Evolutionary conservation across 1,140 invertebrate genomes (phyloP).

Genomic region (Drosophila guanche): DNA sequence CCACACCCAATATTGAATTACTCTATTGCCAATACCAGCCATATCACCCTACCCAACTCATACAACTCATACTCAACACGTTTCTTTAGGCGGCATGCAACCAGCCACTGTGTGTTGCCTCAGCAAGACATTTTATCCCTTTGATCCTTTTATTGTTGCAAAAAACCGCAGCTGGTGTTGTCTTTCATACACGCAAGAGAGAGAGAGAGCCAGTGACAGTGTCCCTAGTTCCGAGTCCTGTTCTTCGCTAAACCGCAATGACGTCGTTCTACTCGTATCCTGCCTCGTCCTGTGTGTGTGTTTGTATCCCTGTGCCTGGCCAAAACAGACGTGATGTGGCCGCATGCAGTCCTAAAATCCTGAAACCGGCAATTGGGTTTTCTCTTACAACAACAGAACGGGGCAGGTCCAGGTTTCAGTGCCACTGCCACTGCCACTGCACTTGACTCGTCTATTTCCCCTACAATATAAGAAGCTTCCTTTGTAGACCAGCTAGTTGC

Average conservation of each 20-base stretch:
- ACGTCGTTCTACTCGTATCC: conserved; percentile 30
- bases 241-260: conserved; percentile 42
- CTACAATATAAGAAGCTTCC: no score
- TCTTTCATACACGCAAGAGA: conserved; percentile 27
- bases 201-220: no score
- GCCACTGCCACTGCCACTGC: conserved; percentile 1
- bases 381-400: conserved; percentile 39
- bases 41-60: background rate
- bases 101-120: conserved; percentile 4
- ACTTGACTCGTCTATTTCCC: conserved; percentile 31
- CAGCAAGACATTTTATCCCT: conserved; percentile 58
- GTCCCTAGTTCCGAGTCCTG: background rate
- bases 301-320: conserved; percentile 3
- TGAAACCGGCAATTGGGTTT: conserved; percentile 56
- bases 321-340: conserved; percentile 51
- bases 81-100: no score
- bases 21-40: conserved; percentile 45
- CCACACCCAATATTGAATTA: conserved; percentile 66
- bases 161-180: conserved; percentile 58
- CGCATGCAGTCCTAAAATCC: conserved; percentile 34
- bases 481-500: no score
- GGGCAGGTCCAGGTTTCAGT: background rate
- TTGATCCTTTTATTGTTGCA: conserved; percentile 62
- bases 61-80: conserved; percentile 14
- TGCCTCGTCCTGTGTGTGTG: conserved; percentile 1